Base-by-base conservation (phyloP, 2,888 invertebrate species). In the Scaptomyza tumidula region DNA sequence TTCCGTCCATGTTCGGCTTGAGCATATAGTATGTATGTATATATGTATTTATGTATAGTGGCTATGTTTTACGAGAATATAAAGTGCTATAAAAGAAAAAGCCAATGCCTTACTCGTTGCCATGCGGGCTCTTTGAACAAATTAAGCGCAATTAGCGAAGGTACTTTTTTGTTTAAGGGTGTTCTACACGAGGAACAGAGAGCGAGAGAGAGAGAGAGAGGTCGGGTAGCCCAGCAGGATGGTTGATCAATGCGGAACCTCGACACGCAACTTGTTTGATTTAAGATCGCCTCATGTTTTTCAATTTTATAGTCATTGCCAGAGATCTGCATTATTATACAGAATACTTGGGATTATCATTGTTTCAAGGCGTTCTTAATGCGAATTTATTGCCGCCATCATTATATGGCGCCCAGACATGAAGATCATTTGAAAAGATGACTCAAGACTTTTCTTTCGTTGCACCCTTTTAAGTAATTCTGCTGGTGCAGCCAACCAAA, bases 311-410 rank as follows among this genome's bases (percentile, higher is more conserved):
- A 78, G 68, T 65, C 61, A 68, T 58, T 65, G 41, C 63, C 60
- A 50, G 58, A 67, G 62, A 70, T 62, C 75, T 79, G 75, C 60
- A 53, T 56, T 54, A 72, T 49, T 55, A 54, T 31, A 56, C 43
- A 54, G 31, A 35, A 53, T 29, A 54, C 49, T 50, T 50, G 50
- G 50, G 24, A 50, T 50, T 35, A 50, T 19, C 11, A 46, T 50
- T 14, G 33, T 56, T 16, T 67, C 55, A 62, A 75, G 80, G 75
- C 78, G 68, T 74, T 80, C 77, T 82, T 88, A 88, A 88, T 88
- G 88, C 87, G 89, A 88, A 88, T 88, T 88, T 88, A 88, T 88
- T 74, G 85, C 86, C 72, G 73, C 80, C 88, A 75, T 78, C 72
- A 88, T 84, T 61, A 55, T 43, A 71, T 77, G 74, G 74, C 74